These are phyloP conservation scores for Anguilla japonica DNA, from an alignment of 2,113 vertebrate genomes.

Conservation along the genomic window DNA sequence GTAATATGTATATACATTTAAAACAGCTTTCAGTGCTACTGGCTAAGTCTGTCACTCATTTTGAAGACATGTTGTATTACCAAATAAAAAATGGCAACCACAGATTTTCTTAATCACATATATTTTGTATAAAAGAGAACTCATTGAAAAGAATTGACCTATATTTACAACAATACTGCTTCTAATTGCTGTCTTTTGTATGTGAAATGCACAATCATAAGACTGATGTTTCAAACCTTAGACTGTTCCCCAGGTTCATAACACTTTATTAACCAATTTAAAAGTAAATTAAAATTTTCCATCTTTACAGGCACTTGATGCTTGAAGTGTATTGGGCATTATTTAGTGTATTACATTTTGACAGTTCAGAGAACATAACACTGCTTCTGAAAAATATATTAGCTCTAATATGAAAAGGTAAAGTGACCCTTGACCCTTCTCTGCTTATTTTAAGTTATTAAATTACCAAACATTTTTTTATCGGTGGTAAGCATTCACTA, in stretches of 20 bases:
- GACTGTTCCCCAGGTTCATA: slow-evolving; percentile 78
- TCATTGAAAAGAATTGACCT: slow-evolving; percentile 87
- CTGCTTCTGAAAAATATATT: slow-evolving; percentile 65
- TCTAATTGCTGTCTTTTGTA: slow-evolving; percentile 80
- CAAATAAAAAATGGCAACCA: slow-evolving; percentile 85
- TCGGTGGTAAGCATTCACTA: background rate
- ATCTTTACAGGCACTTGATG: slow-evolving; percentile 94
- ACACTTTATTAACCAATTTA: slow-evolving; percentile 75
- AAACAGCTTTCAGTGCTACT: slow-evolving; percentile 86
- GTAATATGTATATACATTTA: slow-evolving; percentile 86
- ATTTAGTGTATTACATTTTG: slow-evolving; percentile 35
- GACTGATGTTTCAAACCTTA: slow-evolving; percentile 76
- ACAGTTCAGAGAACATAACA: slow-evolving; percentile 70
- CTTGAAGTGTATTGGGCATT: slow-evolving; percentile 85
- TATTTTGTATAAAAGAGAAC: slow-evolving; percentile 84
- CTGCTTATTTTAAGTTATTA: slow-evolving; percentile 11
- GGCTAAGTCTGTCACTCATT: slow-evolving; percentile 85
- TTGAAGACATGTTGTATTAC: slow-evolving; percentile 86
- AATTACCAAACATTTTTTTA: slow-evolving; percentile 25
- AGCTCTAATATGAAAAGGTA: slow-evolving; percentile 50
- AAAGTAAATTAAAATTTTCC: slow-evolving; percentile 65
- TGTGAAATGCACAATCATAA: slow-evolving; percentile 75
- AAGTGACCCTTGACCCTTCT: slow-evolving; percentile 62
- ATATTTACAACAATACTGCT: slow-evolving; percentile 91
- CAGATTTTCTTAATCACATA: slow-evolving; percentile 85